Percentiles rank a stretch among this genome's conserved stretches.
These are phyloP conservation scores for Fopius arisanus DNA, from an alignment of 1,140 invertebrate species.

Conservation along the genomic window DNA sequence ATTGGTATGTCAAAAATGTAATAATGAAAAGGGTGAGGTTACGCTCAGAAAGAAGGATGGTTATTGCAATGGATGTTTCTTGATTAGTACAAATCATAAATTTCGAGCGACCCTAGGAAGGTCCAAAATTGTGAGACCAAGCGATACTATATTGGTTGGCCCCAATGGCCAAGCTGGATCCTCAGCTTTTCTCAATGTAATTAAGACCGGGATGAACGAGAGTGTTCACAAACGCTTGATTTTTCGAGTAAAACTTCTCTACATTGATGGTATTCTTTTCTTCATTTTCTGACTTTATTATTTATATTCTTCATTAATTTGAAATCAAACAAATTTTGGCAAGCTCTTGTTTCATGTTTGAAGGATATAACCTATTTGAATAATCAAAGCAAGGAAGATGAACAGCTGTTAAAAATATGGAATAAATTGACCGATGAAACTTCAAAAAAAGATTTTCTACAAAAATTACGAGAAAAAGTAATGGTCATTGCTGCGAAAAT, in stretches of 20 bases:
- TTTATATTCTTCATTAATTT: conserved; percentile 35
- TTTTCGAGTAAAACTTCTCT: conserved; percentile 69
- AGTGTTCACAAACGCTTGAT: conserved; percentile 74
- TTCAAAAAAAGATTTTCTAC: conserved; percentile 67
- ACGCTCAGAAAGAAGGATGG: conserved; percentile 68
- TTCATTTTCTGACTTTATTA: not conserved
- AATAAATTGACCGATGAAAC: conserved; percentile 53
- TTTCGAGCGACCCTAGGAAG: conserved; percentile 86
- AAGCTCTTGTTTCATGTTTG: not conserved
- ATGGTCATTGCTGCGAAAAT: conserved; percentile 68
- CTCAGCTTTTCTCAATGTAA: conserved; percentile 74
- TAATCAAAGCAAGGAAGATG: conserved; percentile 35
- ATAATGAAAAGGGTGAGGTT: conserved; percentile 54
- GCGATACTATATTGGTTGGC: conserved; percentile 75
- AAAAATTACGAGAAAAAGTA: conserved; percentile 67
- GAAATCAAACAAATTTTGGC: not conserved
- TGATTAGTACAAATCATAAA: conserved; percentile 75
- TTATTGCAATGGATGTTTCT: conserved; percentile 77
- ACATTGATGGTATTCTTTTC: conserved; percentile 71
- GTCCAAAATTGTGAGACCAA: conserved; percentile 73
- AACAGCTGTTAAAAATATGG: conserved; percentile 44
- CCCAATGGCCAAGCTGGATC: conserved; percentile 75
- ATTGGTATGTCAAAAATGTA: conserved; percentile 70
- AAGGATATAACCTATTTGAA: conserved; percentile 33
- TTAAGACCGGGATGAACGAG: conserved; percentile 71